Percentiles rank a stretch among this genome's conserved stretches.
Conservation (phyloP, 2,113 vertebrate species). For the Pelecanoides urinatrix region DNA sequence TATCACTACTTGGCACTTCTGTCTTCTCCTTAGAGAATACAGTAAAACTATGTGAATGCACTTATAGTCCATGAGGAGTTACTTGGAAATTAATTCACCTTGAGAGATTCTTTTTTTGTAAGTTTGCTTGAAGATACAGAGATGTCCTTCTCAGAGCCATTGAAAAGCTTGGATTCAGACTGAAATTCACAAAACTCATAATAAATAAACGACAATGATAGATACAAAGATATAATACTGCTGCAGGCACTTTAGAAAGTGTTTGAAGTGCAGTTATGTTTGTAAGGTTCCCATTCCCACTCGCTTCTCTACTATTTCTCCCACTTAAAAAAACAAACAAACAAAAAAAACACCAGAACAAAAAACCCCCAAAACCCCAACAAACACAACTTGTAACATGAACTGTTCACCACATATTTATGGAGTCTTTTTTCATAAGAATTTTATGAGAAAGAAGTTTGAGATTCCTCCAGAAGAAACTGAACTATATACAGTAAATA, state of each 20-base stretch:
- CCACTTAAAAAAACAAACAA: not conserved
- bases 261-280: not conserved
- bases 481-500: not conserved
- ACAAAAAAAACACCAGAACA: not conserved
- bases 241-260: not conserved
- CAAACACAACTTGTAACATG: not conserved
- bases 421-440: not conserved
- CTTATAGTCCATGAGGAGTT: not conserved
- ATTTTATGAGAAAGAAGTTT: not conserved
- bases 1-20: not conserved
- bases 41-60: not conserved
- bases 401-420: not conserved
- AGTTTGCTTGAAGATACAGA: constrained; percentile 89
- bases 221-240: not conserved
- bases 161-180: constrained; percentile 98
- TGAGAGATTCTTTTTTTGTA: constrained; percentile 98
- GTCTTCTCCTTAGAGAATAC: not conserved
- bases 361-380: not conserved
- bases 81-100: constrained; percentile 76
- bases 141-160: constrained; percentile 96
- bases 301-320: not conserved
- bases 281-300: not conserved
- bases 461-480: not conserved
- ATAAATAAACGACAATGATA: not conserved
- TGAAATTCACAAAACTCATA: constrained; percentile 66